Evolutionary conservation across 1,140 invertebrate genomes (phyloP).

Genomic region (Stratiolaelaps scimitus): DNA sequence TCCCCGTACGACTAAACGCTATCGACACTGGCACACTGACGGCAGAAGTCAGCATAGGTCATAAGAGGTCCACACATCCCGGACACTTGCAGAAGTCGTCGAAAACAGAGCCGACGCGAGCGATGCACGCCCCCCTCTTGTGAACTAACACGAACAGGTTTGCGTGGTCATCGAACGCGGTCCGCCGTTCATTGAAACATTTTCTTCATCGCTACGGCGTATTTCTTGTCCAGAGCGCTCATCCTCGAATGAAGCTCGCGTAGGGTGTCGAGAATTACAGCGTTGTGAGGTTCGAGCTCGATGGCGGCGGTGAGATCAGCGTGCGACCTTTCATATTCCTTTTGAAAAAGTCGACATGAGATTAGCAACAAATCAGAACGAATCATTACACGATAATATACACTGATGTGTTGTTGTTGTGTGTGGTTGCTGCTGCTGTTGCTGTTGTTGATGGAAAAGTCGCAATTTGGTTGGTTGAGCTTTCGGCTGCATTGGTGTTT

Average conservation of each 20-base stretch:
- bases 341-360: not conserved
- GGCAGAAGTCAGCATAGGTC: no score
- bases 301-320: slow-evolving; percentile 44
- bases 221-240: slow-evolving; percentile 33
- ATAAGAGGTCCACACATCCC: no score
- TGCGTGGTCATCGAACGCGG: no score
- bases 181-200: slow-evolving; percentile 33
- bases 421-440: not conserved
- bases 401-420: not conserved
- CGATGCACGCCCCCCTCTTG: no score
- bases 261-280: slow-evolving; percentile 36
- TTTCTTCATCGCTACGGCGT: slow-evolving; percentile 35
- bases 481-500: not conserved
- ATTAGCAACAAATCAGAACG: not conserved
- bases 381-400: not conserved
- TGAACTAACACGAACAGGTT: no score
- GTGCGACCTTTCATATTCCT: slow-evolving; percentile 51
- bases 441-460: not conserved
- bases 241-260: slow-evolving; percentile 31
- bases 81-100: no score
- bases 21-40: no score
- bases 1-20: no score
- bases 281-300: slow-evolving; percentile 50
- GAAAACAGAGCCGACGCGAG: no score
- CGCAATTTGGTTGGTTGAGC: not conserved